A percentile compares a stretch with the other conserved stretches of the same genome.
phyloP scores from a whole-genome alignment of 37 sponge, comb jelly and placozoan species.

The Halisarca cf. caerulea region DNA sequence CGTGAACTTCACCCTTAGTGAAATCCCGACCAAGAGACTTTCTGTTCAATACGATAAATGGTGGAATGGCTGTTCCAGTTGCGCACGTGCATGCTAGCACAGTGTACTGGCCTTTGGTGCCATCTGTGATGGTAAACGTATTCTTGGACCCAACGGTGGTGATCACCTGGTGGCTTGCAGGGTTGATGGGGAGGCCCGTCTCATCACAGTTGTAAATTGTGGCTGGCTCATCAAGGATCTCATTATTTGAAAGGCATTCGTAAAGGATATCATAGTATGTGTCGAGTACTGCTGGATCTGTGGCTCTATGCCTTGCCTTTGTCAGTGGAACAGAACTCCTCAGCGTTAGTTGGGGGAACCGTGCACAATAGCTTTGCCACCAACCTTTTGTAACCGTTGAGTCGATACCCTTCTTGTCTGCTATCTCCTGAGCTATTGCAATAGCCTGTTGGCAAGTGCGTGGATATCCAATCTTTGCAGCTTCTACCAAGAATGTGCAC shows the following conservation, averaged over 20 bases:
- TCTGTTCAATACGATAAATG: slow-evolving; percentile 48
- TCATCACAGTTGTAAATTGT: slow-evolving; percentile 47
- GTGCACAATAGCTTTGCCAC: slow-evolving; percentile 28
- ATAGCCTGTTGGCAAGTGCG: neutral
- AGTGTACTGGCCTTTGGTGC: slow-evolving; percentile 53
- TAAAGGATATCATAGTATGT: slow-evolving; percentile 24
- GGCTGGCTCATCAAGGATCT: too few relatives aligned
- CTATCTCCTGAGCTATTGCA: neutral
- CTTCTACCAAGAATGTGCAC: neutral
- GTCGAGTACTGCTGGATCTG: neutral
- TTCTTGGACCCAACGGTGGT: neutral
- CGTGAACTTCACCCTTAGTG: slow-evolving; percentile 54
- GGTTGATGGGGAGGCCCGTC: slow-evolving; percentile 35
- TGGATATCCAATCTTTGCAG: neutral
- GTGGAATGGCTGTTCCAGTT: slow-evolving; percentile 38
- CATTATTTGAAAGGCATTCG: too few relatives aligned
- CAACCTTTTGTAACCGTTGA: slow-evolving; percentile 28
- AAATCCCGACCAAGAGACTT: slow-evolving; percentile 3
- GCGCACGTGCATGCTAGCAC: slow-evolving; percentile 59
- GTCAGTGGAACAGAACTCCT: neutral
- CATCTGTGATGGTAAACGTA: neutral
- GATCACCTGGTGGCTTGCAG: slow-evolving; percentile 17
- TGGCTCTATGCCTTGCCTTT: slow-evolving; percentile 10
- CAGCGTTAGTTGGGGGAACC: slow-evolving; percentile 10
- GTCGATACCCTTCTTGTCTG: neutral